Conservation (phyloP, 2,113 vertebrate species). For the Anhinga anhinga region DNA sequence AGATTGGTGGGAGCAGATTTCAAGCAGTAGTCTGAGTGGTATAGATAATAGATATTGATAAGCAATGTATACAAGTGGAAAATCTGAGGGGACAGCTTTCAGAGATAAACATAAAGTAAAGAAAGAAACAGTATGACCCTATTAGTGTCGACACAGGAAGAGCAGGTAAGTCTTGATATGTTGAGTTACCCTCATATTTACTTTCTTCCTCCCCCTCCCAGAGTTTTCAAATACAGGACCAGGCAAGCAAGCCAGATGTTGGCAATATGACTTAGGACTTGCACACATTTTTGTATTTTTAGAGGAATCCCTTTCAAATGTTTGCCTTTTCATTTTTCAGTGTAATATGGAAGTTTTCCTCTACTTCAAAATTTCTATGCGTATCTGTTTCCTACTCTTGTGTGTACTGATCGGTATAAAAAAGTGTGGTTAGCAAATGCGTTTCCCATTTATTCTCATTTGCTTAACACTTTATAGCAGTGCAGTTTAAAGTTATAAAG, state of each 20-base stretch:
- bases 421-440: background rate
- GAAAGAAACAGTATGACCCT: background rate
- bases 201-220: background rate
- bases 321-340: background rate
- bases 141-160: background rate
- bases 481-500: background rate
- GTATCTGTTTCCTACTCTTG: background rate
- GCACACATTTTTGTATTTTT: background rate
- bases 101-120: background rate
- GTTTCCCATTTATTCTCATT: background rate
- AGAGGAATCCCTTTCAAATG: background rate
- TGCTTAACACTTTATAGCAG: background rate
- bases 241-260: background rate
- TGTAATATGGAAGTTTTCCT: background rate
- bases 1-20: background rate
- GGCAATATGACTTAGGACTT: background rate
- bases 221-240: background rate
- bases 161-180: background rate
- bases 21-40: background rate
- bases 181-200: background rate
- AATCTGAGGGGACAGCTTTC: background rate
- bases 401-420: background rate
- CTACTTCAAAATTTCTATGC: background rate
- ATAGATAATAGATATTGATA: background rate
- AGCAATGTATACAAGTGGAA: background rate